Evolutionary conservation across 2,888 invertebrate species (phyloP).

Genomic region (Spodoptera picta): DNA sequence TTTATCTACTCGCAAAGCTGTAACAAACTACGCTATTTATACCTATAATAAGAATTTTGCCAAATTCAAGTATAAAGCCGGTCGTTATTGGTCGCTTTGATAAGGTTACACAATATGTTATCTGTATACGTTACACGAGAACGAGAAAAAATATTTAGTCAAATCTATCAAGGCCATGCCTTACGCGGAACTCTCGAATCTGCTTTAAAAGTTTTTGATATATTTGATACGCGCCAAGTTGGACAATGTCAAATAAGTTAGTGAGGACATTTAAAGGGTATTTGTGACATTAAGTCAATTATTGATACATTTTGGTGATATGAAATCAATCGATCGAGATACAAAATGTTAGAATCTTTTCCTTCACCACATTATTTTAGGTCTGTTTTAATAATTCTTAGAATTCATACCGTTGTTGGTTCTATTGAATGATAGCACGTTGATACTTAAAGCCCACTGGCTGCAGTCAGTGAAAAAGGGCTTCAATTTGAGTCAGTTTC

Average conservation of each 20-base stretch:
- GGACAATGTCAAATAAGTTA: constrained; percentile 79
- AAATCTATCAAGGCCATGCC: constrained; percentile 80
- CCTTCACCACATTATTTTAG: too few species aligned
- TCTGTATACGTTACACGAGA: constrained; percentile 70
- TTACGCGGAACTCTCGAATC: constrained; percentile 78
- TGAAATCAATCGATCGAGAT: constrained; percentile 5
- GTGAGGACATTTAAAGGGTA: constrained; percentile 72
- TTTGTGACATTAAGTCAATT: constrained; percentile 25
- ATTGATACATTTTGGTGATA: constrained; percentile 2
- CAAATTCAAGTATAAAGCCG: constrained; percentile 46
- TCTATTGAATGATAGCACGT: constrained; percentile 4
- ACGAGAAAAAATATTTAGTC: constrained; percentile 77
- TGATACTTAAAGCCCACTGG: constrained; percentile 34
- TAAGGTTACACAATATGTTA: constrained; percentile 78
- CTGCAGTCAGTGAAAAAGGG: constrained; percentile 50
- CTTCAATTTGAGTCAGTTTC: constrained; percentile 54
- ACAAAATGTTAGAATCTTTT: neutral
- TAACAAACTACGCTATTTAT: constrained; percentile 48
- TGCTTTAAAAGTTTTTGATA: constrained; percentile 55
- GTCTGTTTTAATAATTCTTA: neutral
- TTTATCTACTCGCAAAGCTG: constrained; percentile 41
- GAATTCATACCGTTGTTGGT: constrained; percentile 1
- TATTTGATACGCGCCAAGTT: constrained; percentile 53
- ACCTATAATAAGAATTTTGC: constrained; percentile 44
- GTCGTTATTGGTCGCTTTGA: constrained; percentile 67